A percentile compares a stretch with the other conserved stretches of the same genome.
Evolutionary conservation across 2,888 invertebrate species (phyloP).

Genomic region (Azorinus chamasolen): DNA sequence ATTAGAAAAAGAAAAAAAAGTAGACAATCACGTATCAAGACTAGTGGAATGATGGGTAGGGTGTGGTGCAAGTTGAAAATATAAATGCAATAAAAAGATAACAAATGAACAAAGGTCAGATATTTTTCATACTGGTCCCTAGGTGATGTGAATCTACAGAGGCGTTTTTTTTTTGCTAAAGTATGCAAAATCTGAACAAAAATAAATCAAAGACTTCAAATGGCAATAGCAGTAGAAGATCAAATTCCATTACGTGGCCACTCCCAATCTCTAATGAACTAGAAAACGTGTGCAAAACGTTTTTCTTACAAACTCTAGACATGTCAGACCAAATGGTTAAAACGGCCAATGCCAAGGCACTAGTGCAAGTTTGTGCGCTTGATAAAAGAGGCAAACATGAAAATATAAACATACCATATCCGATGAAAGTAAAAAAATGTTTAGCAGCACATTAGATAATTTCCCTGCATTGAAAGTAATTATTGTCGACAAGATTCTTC

Average conservation of each 20-base stretch:
- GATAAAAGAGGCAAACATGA: constrained; percentile 16
- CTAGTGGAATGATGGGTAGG: too few relatives aligned
- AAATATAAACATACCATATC: constrained; percentile 27
- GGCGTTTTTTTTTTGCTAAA: constrained; percentile 29
- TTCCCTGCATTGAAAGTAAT: constrained; percentile 30
- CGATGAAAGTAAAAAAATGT: constrained; percentile 4
- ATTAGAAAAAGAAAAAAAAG: background rate
- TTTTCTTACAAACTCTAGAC: constrained; percentile 29
- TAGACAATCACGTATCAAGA: too few relatives aligned
- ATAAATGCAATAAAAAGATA: too few relatives aligned
- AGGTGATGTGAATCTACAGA: constrained; percentile 9
- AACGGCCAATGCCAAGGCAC: constrained; percentile 10
- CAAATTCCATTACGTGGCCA: constrained; percentile 16
- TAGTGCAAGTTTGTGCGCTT: constrained; percentile 1
- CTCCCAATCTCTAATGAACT: background rate
- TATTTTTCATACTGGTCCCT: constrained; percentile 17
- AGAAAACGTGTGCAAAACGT: constrained; percentile 24
- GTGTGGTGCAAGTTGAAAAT: too few relatives aligned
- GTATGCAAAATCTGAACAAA: constrained; percentile 6
- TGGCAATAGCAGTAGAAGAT: constrained; percentile 6
- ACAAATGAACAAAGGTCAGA: background rate
- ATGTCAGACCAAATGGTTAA: constrained; percentile 27
- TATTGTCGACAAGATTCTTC: constrained; percentile 33
- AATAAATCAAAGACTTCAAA: constrained; percentile 4
- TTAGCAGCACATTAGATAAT: constrained; percentile 20